These are phyloP conservation scores for Caloenas nicobarica DNA, from an alignment of 2,113 vertebrate species.

Conservation along the genomic window DNA sequence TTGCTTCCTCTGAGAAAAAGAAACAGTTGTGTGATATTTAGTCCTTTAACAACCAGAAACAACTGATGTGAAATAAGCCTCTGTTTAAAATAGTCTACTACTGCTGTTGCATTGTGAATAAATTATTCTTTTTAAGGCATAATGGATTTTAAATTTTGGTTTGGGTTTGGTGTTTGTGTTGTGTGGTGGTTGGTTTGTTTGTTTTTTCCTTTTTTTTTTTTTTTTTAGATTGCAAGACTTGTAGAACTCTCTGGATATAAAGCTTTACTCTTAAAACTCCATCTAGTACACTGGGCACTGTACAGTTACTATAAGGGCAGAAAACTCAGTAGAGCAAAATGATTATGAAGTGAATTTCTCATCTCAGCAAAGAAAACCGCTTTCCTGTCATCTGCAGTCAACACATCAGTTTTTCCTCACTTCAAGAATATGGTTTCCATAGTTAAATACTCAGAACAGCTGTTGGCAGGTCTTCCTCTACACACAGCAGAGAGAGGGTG, in stretches of 20 bases:
- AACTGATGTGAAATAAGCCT: background rate
- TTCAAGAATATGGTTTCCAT: background rate
- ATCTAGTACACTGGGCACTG: background rate
- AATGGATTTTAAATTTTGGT: background rate
- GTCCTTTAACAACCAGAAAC: background rate
- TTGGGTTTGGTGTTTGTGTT: background rate
- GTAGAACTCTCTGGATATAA: background rate
- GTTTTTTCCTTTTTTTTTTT: fast-evolving
- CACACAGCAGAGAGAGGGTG: background rate
- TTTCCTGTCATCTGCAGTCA: background rate
- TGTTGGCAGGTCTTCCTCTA: background rate
- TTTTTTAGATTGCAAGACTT: background rate
- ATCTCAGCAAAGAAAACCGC: background rate
- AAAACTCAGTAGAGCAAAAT: background rate
- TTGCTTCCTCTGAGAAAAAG: background rate
- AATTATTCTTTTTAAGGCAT: background rate
- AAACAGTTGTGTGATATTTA: background rate
- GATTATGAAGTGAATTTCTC: background rate
- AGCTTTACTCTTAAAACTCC: background rate
- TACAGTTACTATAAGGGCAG: background rate
- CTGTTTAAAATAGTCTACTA: background rate
- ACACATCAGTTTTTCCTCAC: background rate
- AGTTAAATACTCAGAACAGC: background rate
- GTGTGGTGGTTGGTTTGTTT: too few relatives aligned
- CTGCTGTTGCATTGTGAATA: background rate